Percentiles rank a stretch among this genome's conserved stretches.
These are phyloP conservation scores for Xanthia icteritia DNA, from an alignment of 2,888 invertebrate genomes.

Conservation along the genomic window DNA sequence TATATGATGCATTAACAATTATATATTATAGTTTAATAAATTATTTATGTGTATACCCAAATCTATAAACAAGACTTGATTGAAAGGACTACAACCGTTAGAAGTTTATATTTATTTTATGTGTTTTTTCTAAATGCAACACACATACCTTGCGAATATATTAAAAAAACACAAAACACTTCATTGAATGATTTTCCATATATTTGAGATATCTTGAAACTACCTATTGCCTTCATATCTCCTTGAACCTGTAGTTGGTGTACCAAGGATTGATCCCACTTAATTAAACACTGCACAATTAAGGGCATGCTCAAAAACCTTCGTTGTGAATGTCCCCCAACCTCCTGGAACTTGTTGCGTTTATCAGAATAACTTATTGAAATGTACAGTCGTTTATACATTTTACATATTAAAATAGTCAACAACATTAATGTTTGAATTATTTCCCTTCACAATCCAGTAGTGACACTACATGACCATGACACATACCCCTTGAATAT, in stretches of 20 bases:
- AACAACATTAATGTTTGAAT: slow-evolving; percentile 79
- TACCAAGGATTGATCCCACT: slow-evolving; percentile 60
- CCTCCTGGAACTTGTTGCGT: slow-evolving; percentile 78
- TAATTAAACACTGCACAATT: slow-evolving; percentile 80
- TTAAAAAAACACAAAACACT: slow-evolving; percentile 34
- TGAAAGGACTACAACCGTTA: slow-evolving; percentile 58
- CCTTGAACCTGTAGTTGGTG: slow-evolving; percentile 33
- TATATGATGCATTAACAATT: slow-evolving; percentile 74
- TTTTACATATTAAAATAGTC: slow-evolving; percentile 88
- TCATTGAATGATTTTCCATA: slow-evolving; percentile 58
- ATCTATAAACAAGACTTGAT: slow-evolving; percentile 54
- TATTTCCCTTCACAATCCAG: slow-evolving; percentile 75
- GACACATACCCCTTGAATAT: slow-evolving; percentile 57
- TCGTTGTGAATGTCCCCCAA: slow-evolving; percentile 78
- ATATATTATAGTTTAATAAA: slow-evolving; percentile 57
- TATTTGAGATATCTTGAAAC: slow-evolving; percentile 41
- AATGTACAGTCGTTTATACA: slow-evolving; percentile 87
- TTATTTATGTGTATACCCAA: slow-evolving; percentile 58
- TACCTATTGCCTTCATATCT: slow-evolving; percentile 63
- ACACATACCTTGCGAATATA: slow-evolving; percentile 37
- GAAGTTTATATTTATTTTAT: slow-evolving; percentile 64
- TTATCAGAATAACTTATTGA: slow-evolving; percentile 83
- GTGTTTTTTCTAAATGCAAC: slow-evolving; percentile 53
- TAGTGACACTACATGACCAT: slow-evolving; percentile 62
- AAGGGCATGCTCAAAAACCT: slow-evolving; percentile 86